Evolutionary conservation across 1,140 invertebrate genomes (phyloP).

Genomic region (Pseudoatta argentina): DNA sequence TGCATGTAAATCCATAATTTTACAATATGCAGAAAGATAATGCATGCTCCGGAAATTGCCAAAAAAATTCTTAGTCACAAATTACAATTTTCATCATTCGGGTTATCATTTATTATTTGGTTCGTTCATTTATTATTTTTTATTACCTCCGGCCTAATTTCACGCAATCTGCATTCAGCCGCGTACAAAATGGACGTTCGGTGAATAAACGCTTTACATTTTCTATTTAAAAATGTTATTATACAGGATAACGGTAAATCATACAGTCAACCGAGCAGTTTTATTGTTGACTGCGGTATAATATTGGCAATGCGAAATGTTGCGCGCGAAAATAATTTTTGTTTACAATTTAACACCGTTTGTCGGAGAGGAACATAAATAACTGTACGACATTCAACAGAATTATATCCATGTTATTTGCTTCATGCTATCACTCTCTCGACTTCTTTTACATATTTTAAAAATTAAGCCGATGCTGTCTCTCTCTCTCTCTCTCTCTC

Average conservation of each 20-base stretch:
- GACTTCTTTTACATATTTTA: constrained; percentile 35
- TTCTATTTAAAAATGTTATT: background rate
- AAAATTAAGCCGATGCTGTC: background rate
- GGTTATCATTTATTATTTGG: constrained; percentile 32
- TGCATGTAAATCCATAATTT: background rate
- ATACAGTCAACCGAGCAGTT: background rate
- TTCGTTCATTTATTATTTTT: constrained; percentile 37
- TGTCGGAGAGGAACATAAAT: background rate
- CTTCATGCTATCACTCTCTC: background rate
- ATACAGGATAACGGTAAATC: constrained; percentile 30
- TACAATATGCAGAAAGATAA: background rate
- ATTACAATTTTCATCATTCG: constrained; percentile 27
- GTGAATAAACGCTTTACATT: background rate
- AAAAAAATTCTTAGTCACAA: constrained; percentile 14
- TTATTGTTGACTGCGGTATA: background rate
- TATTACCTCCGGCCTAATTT: background rate
- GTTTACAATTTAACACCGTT: constrained; percentile 17
- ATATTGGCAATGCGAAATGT: background rate
- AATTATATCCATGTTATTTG: constrained; percentile 15
- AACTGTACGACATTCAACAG: background rate
- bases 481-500: no score
- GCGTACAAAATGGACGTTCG: background rate
- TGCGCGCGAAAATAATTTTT: constrained; percentile 7
- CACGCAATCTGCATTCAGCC: constrained; percentile 3
- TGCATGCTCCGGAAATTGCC: background rate